Base-by-base conservation (phyloP, 2,888 invertebrate species). In the Aphrophora alni region DNA sequence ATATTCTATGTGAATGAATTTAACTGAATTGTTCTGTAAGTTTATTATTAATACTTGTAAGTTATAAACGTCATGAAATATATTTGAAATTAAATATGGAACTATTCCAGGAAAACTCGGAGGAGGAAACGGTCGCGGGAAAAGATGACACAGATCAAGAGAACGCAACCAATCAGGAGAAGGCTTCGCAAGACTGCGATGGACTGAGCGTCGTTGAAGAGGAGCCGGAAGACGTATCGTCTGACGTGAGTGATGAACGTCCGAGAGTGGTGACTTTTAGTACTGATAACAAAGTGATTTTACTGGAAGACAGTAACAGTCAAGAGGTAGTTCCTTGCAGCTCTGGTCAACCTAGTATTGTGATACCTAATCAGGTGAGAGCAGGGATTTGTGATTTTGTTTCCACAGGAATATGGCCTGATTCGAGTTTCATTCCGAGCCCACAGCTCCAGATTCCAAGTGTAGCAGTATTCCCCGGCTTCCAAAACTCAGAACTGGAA, bases 161-260 rank as follows among this genome's bases (percentile, higher is more conserved):
- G 8, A 85, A 84, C 74, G 82, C 83, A 51, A 81, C 83, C 5
- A 82, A 82, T 33, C 86, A 85, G 3, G 85, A 85, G 27, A 83
- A 84, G 25, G 77, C 38, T 3, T 59, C 87, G 69, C 87, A 88
- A 10, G 88, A 89, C 85, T 86, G 87, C 27, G 88, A 86, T 76
- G 84, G 84, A n/a, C 83, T 86, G 38, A 86, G 86, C 78, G 84
- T 85, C 0, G 84, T 85, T 10, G 83, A 83, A 26, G 84, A 84
- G 81, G 84, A 84, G 72, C 80, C 84, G 1, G 84, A 85, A 79
- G 84, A 84, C 26, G 38, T 33, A 12, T 75, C 78, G 10, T 59
- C 71, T n/a, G 75, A 51, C 51, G 81, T 75, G 72, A 69, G 44
- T 44, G 72, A 44, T 26, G 78, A 81, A 25, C 51, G 72, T 24